Conservation (phyloP, 2,797 vertebrate genomes). For the Fistularia tabacaria region DNA sequence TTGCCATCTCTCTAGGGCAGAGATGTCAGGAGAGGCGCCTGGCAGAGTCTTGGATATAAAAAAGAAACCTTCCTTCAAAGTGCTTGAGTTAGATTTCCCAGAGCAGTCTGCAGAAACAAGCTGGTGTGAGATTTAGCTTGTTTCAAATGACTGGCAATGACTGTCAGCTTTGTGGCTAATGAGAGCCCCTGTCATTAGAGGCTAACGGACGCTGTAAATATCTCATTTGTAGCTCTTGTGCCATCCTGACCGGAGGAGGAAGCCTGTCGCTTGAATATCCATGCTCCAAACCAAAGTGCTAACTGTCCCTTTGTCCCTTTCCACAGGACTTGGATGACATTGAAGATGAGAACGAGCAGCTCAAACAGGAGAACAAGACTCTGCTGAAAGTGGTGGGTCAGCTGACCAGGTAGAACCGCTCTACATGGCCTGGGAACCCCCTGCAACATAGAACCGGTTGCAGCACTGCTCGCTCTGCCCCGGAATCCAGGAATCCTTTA, state of each 20-base stretch:
- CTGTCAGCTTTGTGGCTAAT: slow-evolving; percentile 6
- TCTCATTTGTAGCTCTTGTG: slow-evolving; percentile 60
- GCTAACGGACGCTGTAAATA: slow-evolving; percentile 64
- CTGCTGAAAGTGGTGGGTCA: slow-evolving; percentile 98
- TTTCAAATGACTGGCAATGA: too few relatives aligned
- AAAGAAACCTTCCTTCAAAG: too few relatives aligned
- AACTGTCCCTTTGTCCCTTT: slow-evolving; percentile 9
- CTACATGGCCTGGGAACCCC: background rate
- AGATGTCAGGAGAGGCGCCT: too few relatives aligned
- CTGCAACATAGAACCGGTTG: too few relatives aligned
- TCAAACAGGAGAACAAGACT: slow-evolving; percentile 99
- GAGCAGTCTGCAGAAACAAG: too few relatives aligned
- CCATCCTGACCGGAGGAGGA: slow-evolving; percentile 16
- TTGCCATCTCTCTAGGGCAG: too few relatives aligned
- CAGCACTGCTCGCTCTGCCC: background rate
- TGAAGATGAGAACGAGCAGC: slow-evolving; percentile 97
- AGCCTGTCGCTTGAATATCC: slow-evolving; percentile 18
- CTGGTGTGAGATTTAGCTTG: too few relatives aligned
- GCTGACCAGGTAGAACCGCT: slow-evolving; percentile 90
- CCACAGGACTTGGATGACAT: slow-evolving; percentile 94
- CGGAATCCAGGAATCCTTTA: slow-evolving; percentile 20
- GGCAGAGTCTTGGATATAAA: too few relatives aligned
- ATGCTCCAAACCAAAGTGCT: background rate
- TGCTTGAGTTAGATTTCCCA: too few relatives aligned
- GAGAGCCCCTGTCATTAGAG: slow-evolving; percentile 47